phyloP scores from a whole-genome alignment of 2,888 invertebrate genomes.

The Pycnomerus fuliginosus region DNA sequence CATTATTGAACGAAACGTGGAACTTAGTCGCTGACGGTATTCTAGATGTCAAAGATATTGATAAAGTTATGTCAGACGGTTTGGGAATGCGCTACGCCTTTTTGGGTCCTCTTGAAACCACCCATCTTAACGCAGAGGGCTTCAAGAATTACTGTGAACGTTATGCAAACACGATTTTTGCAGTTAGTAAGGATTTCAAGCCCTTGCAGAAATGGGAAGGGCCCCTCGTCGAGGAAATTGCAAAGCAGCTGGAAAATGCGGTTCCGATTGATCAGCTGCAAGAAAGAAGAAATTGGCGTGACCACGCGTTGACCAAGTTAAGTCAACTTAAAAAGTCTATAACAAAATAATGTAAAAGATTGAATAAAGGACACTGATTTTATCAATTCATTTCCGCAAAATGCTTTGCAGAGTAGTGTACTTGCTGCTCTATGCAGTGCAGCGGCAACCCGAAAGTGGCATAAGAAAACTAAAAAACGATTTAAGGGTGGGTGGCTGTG shows the following conservation, averaged over 20 bases:
- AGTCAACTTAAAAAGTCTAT: constrained; percentile 69
- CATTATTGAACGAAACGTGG: constrained; percentile 91
- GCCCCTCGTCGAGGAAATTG: constrained; percentile 64
- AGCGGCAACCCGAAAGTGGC: too few relatives aligned
- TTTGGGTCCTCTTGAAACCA: constrained; percentile 90
- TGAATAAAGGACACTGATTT: too few relatives aligned
- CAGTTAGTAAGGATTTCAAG: constrained; percentile 72
- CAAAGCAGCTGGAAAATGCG: constrained; percentile 70
- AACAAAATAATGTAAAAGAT: constrained; percentile 1
- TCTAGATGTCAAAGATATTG: constrained; percentile 84
- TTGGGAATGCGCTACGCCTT: constrained; percentile 95
- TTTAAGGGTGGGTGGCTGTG: too few relatives aligned
- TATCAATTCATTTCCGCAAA: too few relatives aligned
- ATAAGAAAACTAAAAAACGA: too few relatives aligned
- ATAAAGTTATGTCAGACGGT: constrained; percentile 92
- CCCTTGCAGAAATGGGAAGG: constrained; percentile 73
- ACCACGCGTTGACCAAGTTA: constrained; percentile 76
- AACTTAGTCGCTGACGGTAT: constrained; percentile 81
- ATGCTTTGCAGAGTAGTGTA: too few relatives aligned
- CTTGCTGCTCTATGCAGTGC: too few relatives aligned
- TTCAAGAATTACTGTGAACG: constrained; percentile 64
- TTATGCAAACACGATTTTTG: constrained; percentile 61
- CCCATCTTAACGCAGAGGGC: constrained; percentile 92
- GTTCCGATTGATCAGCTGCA: constrained; percentile 73
- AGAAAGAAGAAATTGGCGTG: constrained; percentile 79